Percentiles rank a stretch among this genome's conserved stretches.
phyloP scores from a whole-genome alignment of 2,113 vertebrate genomes.

The Nesogale talazaci region DNA sequence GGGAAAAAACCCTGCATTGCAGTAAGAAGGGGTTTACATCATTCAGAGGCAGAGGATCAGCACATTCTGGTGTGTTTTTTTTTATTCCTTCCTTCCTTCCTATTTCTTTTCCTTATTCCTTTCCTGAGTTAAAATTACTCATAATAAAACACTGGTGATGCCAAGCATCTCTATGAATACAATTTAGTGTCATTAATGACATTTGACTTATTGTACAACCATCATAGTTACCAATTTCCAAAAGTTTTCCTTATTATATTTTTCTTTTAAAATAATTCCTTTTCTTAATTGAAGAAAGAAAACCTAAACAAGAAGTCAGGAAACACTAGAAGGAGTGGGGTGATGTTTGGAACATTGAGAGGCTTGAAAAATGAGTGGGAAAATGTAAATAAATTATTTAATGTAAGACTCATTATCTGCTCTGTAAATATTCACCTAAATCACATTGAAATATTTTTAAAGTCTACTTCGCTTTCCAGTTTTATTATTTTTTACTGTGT shows the following conservation, averaged over 20 bases:
- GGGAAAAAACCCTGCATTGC: not conserved
- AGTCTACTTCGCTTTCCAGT: not conserved
- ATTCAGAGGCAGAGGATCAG: not conserved
- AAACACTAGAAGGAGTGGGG: too few relatives aligned
- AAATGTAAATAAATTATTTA: too few relatives aligned
- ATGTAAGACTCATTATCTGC: too few relatives aligned
- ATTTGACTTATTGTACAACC: not conserved
- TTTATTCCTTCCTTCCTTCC: not conserved
- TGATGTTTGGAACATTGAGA: not conserved
- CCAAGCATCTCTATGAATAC: not conserved
- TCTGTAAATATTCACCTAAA: not conserved
- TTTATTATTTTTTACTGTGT: not conserved
- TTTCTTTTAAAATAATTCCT: not conserved
- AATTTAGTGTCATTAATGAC: not conserved
- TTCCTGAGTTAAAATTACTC: not conserved
- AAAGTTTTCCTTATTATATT: not conserved
- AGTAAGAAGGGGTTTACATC: not conserved
- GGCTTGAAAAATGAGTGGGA: too few relatives aligned
- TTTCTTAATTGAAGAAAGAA: not conserved
- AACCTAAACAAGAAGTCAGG: too few relatives aligned
- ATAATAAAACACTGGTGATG: not conserved
- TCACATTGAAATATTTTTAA: not conserved
- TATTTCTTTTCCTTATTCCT: not conserved
- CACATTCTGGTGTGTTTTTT: not conserved
- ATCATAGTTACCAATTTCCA: not conserved